phyloP scores from a whole-genome alignment of 2,797 vertebrate genomes.

The Dendrocincla fuliginosa region DNA sequence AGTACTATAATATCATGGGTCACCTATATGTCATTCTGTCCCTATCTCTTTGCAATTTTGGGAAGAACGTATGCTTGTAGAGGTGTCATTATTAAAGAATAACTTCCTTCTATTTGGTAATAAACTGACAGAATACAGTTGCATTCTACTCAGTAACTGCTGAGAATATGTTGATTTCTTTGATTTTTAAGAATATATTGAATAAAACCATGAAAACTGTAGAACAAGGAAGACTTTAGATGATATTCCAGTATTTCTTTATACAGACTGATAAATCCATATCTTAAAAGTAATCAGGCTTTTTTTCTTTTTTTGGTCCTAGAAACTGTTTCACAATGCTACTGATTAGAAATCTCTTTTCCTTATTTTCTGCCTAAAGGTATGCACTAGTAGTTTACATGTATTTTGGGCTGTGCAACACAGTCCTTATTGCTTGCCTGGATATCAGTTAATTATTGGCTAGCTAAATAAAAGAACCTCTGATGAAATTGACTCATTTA shows the following conservation, averaged over 20 bases:
- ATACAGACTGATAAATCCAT: not conserved
- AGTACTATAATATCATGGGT: not conserved
- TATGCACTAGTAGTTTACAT: not conserved
- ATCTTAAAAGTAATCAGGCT: not conserved
- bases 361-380: not conserved
- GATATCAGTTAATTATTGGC: not conserved
- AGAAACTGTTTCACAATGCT: not conserved
- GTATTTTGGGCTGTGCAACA: not conserved
- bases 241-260: not conserved
- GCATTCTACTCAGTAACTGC: not conserved
- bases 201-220: not conserved
- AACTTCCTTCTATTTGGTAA: not conserved
- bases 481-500: not conserved
- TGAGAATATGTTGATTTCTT: not conserved
- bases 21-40: not conserved
- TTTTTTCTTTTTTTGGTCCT: rapidly evolving
- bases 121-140: not conserved
- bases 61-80: not conserved
- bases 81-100: not conserved
- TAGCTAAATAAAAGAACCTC: not conserved
- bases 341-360: not conserved
- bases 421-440: not conserved
- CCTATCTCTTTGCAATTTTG: not conserved
- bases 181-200: not conserved
- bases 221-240: not conserved